Evolutionary conservation across 1,140 invertebrate genomes (phyloP).

Genomic region (Drosophila azteca): DNA sequence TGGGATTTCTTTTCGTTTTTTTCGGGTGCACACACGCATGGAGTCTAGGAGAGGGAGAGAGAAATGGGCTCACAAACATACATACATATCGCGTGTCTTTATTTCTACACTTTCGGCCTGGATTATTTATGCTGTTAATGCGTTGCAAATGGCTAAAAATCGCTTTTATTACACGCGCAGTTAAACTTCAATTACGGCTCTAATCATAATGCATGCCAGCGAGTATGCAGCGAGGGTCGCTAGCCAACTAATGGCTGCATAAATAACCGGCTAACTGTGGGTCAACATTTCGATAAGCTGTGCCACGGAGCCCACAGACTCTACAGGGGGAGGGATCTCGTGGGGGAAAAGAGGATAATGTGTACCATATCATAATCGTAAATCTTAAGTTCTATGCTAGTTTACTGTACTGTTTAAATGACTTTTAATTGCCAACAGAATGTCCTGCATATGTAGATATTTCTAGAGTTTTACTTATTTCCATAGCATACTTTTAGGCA

Average conservation of each 20-base stretch:
- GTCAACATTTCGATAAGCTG: no score
- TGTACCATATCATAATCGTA: no score
- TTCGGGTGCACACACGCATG: slow-evolving; percentile 1
- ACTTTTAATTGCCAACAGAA: no score
- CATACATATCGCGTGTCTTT: slow-evolving; percentile 64
- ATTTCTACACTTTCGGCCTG: slow-evolving; percentile 64
- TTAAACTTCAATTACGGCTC: slow-evolving; percentile 80
- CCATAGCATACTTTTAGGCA: background rate
- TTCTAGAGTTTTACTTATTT: no score
- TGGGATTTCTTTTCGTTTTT: slow-evolving; percentile 23
- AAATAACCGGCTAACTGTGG: background rate
- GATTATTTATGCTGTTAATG: slow-evolving; percentile 81
- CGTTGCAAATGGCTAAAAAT: slow-evolving; percentile 82
- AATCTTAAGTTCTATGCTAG: no score
- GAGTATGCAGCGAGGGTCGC: slow-evolving; percentile 30
- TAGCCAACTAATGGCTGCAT: background rate
- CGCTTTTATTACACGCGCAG: slow-evolving; percentile 82
- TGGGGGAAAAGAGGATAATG: no score
- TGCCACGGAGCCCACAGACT: no score
- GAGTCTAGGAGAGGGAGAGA: slow-evolving; percentile 7
- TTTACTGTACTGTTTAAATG: no score
- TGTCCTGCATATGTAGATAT: no score
- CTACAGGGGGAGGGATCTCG: no score
- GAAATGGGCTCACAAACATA: slow-evolving; percentile 58
- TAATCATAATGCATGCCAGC: slow-evolving; percentile 74